Conservation (phyloP, 2,113 vertebrate genomes). For the Pagrus major region DNA sequence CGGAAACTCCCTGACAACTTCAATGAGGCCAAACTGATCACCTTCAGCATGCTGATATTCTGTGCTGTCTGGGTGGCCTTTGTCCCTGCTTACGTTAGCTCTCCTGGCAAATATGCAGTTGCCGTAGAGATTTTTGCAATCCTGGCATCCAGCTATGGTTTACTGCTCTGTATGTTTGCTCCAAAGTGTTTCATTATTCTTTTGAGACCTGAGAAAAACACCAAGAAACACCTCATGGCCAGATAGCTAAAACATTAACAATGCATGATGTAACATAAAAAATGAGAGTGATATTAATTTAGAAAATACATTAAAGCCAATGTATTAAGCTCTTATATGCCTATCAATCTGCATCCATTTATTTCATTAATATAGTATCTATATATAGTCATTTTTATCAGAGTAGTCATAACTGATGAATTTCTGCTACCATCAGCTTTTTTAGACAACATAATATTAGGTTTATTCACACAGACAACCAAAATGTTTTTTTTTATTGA, state of each 20-base stretch:
- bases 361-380: not conserved
- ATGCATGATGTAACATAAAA: not conserved
- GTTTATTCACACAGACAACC: not conserved
- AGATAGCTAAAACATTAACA: conserved; percentile 38
- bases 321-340: not conserved
- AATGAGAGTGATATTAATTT: not conserved
- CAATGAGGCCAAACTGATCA: conserved; percentile 81
- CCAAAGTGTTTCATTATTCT: conserved; percentile 85
- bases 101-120: conserved; percentile 78
- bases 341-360: not conserved
- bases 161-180: conserved; percentile 80
- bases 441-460: not conserved
- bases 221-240: conserved; percentile 74
- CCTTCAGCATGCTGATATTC: conserved; percentile 87
- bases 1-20: conserved; percentile 81
- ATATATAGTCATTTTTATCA: too few species aligned
- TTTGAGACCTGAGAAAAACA: conserved; percentile 79
- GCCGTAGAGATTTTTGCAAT: conserved; percentile 83
- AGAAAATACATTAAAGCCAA: too few species aligned
- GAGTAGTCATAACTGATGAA: not conserved
- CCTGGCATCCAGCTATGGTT: conserved; percentile 76
- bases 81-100: conserved; percentile 82
- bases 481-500: not conserved
- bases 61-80: conserved; percentile 83
- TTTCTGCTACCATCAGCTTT: not conserved